Evolutionary conservation across 2,797 vertebrate species (phyloP).

Genomic region (Carapus acus): DNA sequence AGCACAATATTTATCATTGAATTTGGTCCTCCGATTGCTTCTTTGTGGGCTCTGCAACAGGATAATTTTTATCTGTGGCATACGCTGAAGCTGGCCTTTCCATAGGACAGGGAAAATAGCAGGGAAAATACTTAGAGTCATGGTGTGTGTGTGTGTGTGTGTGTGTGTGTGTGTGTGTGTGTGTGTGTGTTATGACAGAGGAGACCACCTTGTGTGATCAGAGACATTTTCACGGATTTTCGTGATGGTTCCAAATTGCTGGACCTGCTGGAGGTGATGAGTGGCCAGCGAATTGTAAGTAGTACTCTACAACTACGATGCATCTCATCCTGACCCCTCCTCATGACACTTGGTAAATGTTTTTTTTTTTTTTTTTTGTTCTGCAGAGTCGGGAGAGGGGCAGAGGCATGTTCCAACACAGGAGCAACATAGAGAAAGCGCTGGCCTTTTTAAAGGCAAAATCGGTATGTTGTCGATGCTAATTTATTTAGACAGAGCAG

Average conservation of each 20-base stretch:
- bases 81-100: not conserved
- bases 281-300: slow-evolving; percentile 86
- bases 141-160: slow-evolving; percentile 2
- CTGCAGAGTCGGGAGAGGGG: slow-evolving; percentile 84
- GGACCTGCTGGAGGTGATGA: slow-evolving; percentile 94
- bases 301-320: accelerated
- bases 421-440: slow-evolving; percentile 89
- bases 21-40: too few species aligned
- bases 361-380: too few species aligned
- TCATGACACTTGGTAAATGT: too few species aligned
- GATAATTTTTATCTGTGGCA: not conserved
- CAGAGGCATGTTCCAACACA: slow-evolving; percentile 81
- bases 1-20: too few species aligned
- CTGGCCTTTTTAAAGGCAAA: slow-evolving; percentile 82
- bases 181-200: slow-evolving; percentile 74
- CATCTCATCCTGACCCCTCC: too few species aligned
- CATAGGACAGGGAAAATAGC: not conserved
- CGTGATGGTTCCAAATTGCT: slow-evolving; percentile 82
- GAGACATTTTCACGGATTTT: slow-evolving; percentile 86
- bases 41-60: too few species aligned
- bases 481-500: not conserved
- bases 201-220: slow-evolving; percentile 71
- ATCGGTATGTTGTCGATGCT: slow-evolving; percentile 71
- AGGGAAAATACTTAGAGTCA: not conserved
- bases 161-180: too few species aligned